A percentile compares a stretch with the other conserved stretches of the same genome.
These are phyloP conservation scores for Eudorcas thomsonii DNA, from an alignment of 2,113 vertebrate genomes.

Conservation along the genomic window DNA sequence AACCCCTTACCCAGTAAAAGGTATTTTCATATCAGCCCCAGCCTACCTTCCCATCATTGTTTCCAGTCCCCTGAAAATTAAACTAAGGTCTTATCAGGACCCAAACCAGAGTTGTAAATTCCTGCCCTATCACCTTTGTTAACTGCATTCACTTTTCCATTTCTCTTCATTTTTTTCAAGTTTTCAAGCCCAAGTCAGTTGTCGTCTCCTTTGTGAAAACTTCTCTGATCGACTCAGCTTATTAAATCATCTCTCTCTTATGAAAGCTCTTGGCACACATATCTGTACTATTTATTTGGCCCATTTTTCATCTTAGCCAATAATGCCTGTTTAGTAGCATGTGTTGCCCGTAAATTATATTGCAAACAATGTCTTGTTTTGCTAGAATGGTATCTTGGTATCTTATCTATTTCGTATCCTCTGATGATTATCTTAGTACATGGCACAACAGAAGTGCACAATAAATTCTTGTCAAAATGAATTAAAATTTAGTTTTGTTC, in stretches of 20 bases:
- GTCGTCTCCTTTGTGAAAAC: not conserved
- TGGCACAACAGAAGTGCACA: not conserved
- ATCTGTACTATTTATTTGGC: not conserved
- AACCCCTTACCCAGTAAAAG: not conserved
- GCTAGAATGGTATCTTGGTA: not conserved
- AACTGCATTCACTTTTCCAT: not conserved
- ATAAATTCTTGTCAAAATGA: constrained; percentile 3
- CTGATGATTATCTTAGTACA: not conserved
- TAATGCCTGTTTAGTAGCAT: not conserved
- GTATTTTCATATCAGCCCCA: not conserved
- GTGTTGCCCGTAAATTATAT: not conserved
- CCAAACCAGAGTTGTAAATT: not conserved
- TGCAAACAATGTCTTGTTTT: not conserved
- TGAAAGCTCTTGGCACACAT: not conserved
- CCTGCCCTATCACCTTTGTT: not conserved
- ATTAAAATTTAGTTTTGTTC: not conserved
- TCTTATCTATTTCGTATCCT: not conserved
- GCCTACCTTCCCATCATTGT: not conserved
- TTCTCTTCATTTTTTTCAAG: not conserved
- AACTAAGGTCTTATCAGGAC: not conserved
- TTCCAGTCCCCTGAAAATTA: not conserved
- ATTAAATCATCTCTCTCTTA: not conserved
- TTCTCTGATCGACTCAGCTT: not conserved
- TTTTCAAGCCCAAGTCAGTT: not conserved
- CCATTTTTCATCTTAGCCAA: not conserved